Base-by-base conservation (phyloP, 2,888 invertebrate species). In the Troides oblongomaculatus region DNA sequence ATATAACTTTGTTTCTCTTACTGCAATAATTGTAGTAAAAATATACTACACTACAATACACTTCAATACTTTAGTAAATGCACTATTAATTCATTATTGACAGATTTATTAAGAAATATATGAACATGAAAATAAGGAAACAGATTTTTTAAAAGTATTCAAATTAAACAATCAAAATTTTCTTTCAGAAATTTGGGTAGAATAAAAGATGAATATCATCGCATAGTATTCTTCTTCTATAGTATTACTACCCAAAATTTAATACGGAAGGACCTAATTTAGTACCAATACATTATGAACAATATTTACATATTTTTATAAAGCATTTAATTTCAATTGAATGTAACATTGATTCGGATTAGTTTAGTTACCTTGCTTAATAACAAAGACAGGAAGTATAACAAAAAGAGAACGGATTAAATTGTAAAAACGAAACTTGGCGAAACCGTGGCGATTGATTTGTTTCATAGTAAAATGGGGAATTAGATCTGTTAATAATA, bases 321-420 rank as follows among this genome's bases (percentile, higher is more conserved):
- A 14, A 50, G 61, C 39, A 10, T 39, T 61, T 3, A 61, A 43
- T 61, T 50, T 23, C 6, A 46, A 39, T 50, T 53, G 25, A 30
- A 53, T 50, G 18, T 58, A 39, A 56, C 36, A 53, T 56, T 58
- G 18, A 25, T 64, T 23, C 58, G 17, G 23, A 14, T 23, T 12
- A 58, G 10, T n/a, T 64, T 39, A 57, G 36, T 43, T n/a, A 58
- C 21, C 57, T 64, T 43, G 64, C 57, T 43, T 39, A 58, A 58
- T 64, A 39, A 50, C 23, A 50, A 64, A 58, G 21, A 43, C 58
- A 58, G 64, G 64, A 64, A 64, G 43, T 64, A 50, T 62, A 53
- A 71, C 43, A 68, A 66, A 70, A 62, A 66, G 63, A 64, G 69
- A 70, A 66, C 30, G 62, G 69, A 66, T 63, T 66, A 62, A 57